Conservation (phyloP, 2,113 vertebrate species). For the Rhegmatorhina hoffmannsi region DNA sequence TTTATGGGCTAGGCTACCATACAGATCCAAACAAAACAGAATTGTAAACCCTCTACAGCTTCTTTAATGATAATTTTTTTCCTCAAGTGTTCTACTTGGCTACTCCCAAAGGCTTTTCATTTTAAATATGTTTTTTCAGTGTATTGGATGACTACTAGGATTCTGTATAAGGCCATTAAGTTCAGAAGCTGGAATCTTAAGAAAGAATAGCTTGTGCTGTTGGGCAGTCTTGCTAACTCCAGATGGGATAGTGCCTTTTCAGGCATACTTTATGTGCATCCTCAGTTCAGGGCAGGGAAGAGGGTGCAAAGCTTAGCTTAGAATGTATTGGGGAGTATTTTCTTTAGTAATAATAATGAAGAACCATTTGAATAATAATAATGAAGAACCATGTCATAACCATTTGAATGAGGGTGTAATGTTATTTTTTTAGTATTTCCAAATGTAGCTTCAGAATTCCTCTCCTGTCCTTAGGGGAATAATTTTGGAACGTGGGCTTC, state of each 20-base stretch:
- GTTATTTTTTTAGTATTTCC: not conserved
- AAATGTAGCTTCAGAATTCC: not conserved
- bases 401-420: not conserved
- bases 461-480: not conserved
- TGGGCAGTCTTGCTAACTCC: not conserved
- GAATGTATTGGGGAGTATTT: not conserved
- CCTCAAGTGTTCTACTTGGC: not conserved
- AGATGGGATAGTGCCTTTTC: not conserved
- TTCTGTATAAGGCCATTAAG: not conserved
- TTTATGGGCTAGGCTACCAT: slow-evolving; percentile 1
- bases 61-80: not conserved
- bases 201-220: not conserved
- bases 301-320: not conserved
- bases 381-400: not conserved
- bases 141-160: not conserved
- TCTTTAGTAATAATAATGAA: not conserved
- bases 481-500: not conserved
- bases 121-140: not conserved
- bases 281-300: not conserved
- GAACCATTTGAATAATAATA: not conserved
- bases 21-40: slow-evolving; percentile 36
- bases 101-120: not conserved
- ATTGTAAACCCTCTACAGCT: not conserved
- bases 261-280: not conserved
- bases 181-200: not conserved